A percentile compares a stretch with the other conserved stretches of the same genome.
These are phyloP conservation scores for Xiphophorus hellerii DNA, from an alignment of 2,113 vertebrate species.

Conservation along the genomic window DNA sequence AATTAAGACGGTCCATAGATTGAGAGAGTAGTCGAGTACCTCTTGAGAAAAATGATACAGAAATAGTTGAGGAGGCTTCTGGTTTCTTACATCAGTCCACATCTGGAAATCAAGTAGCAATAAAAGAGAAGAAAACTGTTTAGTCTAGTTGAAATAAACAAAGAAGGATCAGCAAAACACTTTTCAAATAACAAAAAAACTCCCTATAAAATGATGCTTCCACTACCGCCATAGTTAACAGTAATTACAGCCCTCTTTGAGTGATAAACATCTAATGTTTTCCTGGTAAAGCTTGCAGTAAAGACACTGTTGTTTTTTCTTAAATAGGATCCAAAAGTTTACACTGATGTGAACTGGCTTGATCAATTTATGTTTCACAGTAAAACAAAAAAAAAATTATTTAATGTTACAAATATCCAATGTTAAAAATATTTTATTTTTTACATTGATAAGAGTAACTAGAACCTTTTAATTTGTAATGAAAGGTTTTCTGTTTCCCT, in stretches of 20 bases:
- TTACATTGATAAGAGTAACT: neutral
- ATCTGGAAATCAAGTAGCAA: constrained; percentile 50
- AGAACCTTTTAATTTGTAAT: neutral
- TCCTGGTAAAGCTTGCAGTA: no score
- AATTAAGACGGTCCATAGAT: no score
- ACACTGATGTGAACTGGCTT: no score
- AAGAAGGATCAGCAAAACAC: neutral
- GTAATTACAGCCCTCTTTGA: neutral
- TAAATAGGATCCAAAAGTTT: no score
- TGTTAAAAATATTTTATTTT: neutral
- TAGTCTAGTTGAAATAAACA: neutral
- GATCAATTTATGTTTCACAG: neutral
- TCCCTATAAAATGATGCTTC: neutral
- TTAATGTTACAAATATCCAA: neutral
- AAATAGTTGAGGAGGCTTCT: constrained; percentile 63
- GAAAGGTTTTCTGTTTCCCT: neutral
- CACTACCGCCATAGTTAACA: neutral
- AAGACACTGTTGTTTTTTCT: no score
- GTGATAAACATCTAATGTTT: neutral
- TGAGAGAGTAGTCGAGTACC: constrained; percentile 54
- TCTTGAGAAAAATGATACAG: constrained; percentile 43
- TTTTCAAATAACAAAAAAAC: neutral
- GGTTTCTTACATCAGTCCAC: constrained; percentile 54
- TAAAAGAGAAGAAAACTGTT: neutral
- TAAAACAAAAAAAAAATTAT: neutral